phyloP scores from a whole-genome alignment of 2,113 vertebrate genomes.

The Enhydra lutris region DNA sequence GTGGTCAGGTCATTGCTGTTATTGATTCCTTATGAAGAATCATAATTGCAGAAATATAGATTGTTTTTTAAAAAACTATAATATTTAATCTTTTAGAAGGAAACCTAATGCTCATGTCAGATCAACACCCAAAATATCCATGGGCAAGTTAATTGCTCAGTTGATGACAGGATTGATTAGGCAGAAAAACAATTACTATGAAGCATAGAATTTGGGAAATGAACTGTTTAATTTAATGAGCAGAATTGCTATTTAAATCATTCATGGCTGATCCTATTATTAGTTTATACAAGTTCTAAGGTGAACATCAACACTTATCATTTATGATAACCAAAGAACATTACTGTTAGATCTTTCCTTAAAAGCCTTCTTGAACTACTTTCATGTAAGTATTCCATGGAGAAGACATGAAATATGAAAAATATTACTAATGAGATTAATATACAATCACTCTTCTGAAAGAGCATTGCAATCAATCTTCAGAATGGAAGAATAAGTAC shows the following conservation, averaged over 20 bases:
- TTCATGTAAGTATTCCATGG: neutral
- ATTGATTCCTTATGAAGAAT: slow-evolving; percentile 43
- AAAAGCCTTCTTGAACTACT: slow-evolving; percentile 25
- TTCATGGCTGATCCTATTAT: slow-evolving; percentile 14
- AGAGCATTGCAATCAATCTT: slow-evolving; percentile 49
- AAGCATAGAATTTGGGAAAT: slow-evolving; percentile 65
- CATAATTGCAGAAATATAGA: slow-evolving; percentile 11
- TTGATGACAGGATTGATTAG: slow-evolving; percentile 32
- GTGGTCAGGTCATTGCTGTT: neutral
- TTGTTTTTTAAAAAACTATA: neutral
- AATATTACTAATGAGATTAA: slow-evolving; percentile 53
- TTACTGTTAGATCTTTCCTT: slow-evolving; percentile 10
- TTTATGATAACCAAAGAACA: slow-evolving; percentile 22
- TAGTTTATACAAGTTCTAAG: neutral
- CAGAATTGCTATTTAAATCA: slow-evolving; percentile 31
- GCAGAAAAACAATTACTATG: slow-evolving; percentile 58
- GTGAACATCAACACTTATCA: slow-evolving; percentile 43
- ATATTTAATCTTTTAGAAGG: slow-evolving; percentile 27
- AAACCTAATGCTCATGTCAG: slow-evolving; percentile 33
- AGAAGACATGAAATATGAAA: slow-evolving; percentile 59
- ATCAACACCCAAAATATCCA: neutral
- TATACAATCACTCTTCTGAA: slow-evolving; percentile 23
- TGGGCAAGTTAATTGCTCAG: slow-evolving; percentile 49
- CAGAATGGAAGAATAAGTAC: slow-evolving; percentile 22
- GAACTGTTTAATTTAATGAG: slow-evolving; percentile 54